Conservation (phyloP, 2,797 vertebrate genomes). For the Gambusia yucatana region DNA sequence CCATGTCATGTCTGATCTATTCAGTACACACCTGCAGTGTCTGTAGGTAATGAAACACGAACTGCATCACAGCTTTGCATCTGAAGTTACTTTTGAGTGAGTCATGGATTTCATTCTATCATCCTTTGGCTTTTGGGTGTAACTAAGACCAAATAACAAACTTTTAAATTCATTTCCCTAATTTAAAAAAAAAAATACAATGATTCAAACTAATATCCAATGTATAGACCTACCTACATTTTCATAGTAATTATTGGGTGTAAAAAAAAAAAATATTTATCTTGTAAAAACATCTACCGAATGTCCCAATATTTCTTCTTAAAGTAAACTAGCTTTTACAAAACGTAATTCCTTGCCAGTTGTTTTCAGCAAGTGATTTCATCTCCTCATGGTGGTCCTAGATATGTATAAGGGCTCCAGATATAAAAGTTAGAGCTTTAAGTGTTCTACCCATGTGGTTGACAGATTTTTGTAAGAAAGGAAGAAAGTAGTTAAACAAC, state of each 20-base stretch:
- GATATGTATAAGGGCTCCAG: background rate
- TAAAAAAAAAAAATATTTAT: background rate
- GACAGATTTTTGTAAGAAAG: background rate
- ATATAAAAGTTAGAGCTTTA: background rate
- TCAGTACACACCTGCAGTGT: slow-evolving; percentile 29
- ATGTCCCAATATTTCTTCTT: background rate
- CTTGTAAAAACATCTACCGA: background rate
- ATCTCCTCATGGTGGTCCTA: background rate
- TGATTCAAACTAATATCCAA: slow-evolving; percentile 10
- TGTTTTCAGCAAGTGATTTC: background rate
- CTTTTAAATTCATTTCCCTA: background rate
- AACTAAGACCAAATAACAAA: slow-evolving; percentile 64
- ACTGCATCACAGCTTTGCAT: slow-evolving; percentile 15
- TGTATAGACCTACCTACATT: background rate
- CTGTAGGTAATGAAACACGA: slow-evolving; percentile 19
- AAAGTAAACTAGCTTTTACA: background rate
- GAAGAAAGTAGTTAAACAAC: background rate
- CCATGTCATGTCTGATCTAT: slow-evolving; percentile 18
- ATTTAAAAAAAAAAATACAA: slow-evolving; percentile 17
- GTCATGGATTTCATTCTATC: background rate
- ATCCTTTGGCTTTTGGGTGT: slow-evolving; percentile 53
- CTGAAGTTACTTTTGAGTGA: slow-evolving; percentile 8
- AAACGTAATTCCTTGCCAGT: background rate
- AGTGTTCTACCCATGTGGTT: background rate
- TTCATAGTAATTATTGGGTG: slow-evolving; percentile 1